Percentiles rank a stretch among this genome's conserved stretches.
phyloP scores from a whole-genome alignment of 2,797 vertebrate genomes.

The Simalia tracyae region DNA sequence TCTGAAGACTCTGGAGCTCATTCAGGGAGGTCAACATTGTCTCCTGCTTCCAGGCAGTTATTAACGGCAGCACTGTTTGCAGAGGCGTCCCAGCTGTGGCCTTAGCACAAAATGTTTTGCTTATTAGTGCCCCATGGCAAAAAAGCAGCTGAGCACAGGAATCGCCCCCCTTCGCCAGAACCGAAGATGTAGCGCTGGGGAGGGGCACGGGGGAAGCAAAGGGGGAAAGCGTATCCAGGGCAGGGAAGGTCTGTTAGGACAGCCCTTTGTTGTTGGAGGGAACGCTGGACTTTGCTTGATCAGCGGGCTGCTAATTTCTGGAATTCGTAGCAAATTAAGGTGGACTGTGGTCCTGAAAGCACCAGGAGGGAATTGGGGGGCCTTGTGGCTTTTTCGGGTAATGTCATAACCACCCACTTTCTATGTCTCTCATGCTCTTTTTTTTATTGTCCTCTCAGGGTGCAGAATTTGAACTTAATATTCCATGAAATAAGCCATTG shows the following conservation, averaged over 20 bases:
- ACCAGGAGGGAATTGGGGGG: slow-evolving; percentile 66
- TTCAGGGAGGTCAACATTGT: slow-evolving; percentile 22
- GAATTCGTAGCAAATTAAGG: slow-evolving; percentile 74
- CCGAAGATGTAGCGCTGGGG: not conserved
- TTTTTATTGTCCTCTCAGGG: slow-evolving; percentile 85
- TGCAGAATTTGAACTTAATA: slow-evolving; percentile 97
- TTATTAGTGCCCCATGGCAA: slow-evolving; percentile 36
- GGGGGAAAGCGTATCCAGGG: slow-evolving; percentile 1
- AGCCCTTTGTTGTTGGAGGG: slow-evolving; percentile 61
- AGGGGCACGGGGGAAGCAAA: slow-evolving; percentile 5
- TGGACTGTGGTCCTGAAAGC: slow-evolving; percentile 72
- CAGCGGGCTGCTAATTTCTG: slow-evolving; percentile 74
- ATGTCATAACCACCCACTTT: slow-evolving; percentile 72
- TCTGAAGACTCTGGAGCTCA: not conserved
- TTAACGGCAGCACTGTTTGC: slow-evolving; percentile 40
- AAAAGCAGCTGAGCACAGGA: slow-evolving; percentile 41
- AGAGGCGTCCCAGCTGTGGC: slow-evolving; percentile 40
- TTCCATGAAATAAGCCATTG: slow-evolving; percentile 98
- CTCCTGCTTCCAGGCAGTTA: slow-evolving; percentile 41
- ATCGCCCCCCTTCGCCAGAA: not conserved
- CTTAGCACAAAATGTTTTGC: slow-evolving; percentile 35
- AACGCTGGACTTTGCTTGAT: slow-evolving; percentile 62
- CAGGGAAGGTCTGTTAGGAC: slow-evolving; percentile 50
- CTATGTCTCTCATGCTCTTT: slow-evolving; percentile 40
- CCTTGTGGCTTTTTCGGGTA: slow-evolving; percentile 78